A percentile compares a stretch with the other conserved stretches of the same genome.
Evolutionary conservation across 2,888 invertebrate species (phyloP).

Genomic region (Ectobius pallidus): DNA sequence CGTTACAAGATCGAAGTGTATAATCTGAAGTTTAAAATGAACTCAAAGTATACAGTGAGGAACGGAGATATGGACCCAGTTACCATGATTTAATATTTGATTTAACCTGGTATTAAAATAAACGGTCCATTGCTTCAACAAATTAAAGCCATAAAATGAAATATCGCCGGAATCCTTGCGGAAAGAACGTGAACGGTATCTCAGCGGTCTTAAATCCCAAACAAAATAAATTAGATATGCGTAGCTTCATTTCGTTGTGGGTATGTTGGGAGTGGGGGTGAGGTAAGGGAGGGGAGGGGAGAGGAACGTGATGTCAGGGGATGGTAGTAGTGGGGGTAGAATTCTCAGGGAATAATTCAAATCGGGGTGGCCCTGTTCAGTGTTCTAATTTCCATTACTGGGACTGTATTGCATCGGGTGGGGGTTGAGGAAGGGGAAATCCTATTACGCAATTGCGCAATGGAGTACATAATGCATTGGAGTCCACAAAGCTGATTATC

Average conservation of each 20-base stretch:
- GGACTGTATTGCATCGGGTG: background rate
- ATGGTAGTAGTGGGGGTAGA: too few relatives aligned
- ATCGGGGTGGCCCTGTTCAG: background rate
- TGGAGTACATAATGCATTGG: constrained; percentile 17
- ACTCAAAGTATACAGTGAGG: too few relatives aligned
- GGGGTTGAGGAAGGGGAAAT: background rate
- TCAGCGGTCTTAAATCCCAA: background rate
- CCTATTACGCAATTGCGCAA: constrained; percentile 24
- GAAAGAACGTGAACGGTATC: background rate
- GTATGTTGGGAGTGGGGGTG: background rate
- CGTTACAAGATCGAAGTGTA: too few relatives aligned
- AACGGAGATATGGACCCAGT: background rate
- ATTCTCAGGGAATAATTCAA: constrained; percentile 16
- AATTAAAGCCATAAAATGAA: background rate
- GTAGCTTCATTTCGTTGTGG: background rate
- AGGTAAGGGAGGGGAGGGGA: background rate
- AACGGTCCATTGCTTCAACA: background rate
- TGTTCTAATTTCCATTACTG: background rate
- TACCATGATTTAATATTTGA: background rate
- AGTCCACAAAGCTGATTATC: constrained; percentile 21
- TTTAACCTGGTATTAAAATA: background rate
- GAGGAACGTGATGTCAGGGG: background rate
- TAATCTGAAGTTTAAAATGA: too few relatives aligned
- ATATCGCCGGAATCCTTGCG: background rate
- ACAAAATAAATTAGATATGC: background rate